These are phyloP conservation scores for Drosophila barbarae DNA, from an alignment of 2,888 invertebrate genomes.

Conservation along the genomic window DNA sequence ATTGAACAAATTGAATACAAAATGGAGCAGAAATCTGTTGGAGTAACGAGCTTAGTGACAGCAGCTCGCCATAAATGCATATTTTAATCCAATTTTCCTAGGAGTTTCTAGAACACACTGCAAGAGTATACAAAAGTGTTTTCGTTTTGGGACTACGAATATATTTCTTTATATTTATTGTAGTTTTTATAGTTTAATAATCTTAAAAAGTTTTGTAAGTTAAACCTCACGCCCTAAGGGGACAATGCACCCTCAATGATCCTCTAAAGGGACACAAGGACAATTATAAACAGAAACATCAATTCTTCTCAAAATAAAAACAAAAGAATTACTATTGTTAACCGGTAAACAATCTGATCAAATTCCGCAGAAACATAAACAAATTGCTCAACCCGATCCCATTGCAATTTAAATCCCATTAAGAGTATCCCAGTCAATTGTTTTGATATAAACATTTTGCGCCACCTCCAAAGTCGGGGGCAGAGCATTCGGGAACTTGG, in stretches of 20 bases:
- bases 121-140: no score
- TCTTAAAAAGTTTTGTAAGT: no score
- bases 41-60: slow-evolving; percentile 42
- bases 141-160: neutral
- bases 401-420: slow-evolving; percentile 22
- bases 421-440: neutral
- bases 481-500: slow-evolving; percentile 11
- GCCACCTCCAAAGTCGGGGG: slow-evolving; percentile 2
- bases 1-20: slow-evolving; percentile 19
- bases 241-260: neutral
- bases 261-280: neutral
- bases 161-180: neutral
- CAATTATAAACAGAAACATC: neutral
- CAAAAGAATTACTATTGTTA: neutral
- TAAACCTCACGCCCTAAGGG: neutral
- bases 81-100: neutral
- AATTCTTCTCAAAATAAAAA: neutral
- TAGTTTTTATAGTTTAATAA: neutral
- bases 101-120: slow-evolving; percentile 3
- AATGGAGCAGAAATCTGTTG: slow-evolving; percentile 15
- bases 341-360: neutral
- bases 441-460: slow-evolving; percentile 21
- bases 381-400: slow-evolving; percentile 4
- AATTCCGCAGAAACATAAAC: neutral
- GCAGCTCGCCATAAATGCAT: slow-evolving; percentile 13